phyloP scores from a whole-genome alignment of 2,888 invertebrate genomes.

The Hyppa rectilinea region DNA sequence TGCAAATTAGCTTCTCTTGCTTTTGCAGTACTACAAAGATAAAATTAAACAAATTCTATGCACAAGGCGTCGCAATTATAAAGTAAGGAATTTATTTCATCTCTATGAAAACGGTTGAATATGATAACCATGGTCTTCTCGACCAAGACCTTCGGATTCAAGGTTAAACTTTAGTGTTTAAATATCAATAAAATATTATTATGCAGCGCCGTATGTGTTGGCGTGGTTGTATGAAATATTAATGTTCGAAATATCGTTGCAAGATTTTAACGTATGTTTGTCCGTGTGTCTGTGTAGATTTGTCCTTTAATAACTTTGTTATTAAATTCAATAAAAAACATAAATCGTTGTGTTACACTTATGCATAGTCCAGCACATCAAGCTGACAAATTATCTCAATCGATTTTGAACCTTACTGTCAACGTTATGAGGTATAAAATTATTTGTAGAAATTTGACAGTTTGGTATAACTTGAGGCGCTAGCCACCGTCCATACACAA shows the following conservation, averaged over 20 bases:
- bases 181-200: conserved; percentile 53
- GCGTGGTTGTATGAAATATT: conserved; percentile 58
- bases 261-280: background rate
- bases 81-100: conserved; percentile 48
- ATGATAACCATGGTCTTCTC: conserved; percentile 21
- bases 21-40: conserved; percentile 11
- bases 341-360: no score
- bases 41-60: conserved; percentile 53
- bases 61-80: conserved; percentile 13
- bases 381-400: no score
- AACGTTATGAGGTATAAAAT: no score
- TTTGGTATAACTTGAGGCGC: no score
- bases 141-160: conserved; percentile 44
- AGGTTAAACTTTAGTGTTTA: conserved; percentile 48
- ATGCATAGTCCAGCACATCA: no score
- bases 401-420: no score
- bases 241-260: conserved; percentile 51
- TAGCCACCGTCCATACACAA: no score
- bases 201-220: conserved; percentile 53
- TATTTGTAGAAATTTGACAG: no score
- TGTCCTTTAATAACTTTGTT: background rate
- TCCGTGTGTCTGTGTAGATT: background rate
- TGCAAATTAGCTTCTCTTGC: conserved; percentile 39
- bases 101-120: conserved; percentile 43
- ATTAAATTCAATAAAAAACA: background rate